Evolutionary conservation across 2,888 invertebrate species (phyloP), one percentile per base, ranked within the genome.

Genomic region (Folsomia candida): DNA sequence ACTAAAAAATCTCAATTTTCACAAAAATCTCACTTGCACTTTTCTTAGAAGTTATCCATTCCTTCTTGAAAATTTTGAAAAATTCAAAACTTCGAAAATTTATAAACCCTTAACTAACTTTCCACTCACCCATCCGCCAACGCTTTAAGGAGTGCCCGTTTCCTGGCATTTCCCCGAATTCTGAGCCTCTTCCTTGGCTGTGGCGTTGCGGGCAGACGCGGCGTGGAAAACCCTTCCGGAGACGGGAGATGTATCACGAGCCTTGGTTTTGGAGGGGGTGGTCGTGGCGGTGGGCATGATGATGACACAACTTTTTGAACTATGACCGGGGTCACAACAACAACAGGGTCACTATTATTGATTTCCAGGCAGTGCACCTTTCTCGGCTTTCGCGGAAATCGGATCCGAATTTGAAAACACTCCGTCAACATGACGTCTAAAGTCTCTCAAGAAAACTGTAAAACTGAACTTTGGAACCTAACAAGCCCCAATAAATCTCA

Each of bases 61-160:
- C n/a, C n/a, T n/a, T n/a, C n/a, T n/a, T n/a, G n/a, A n/a, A n/a
- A n/a, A n/a, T n/a, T n/a, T n/a, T n/a, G n/a, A n/a, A n/a, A n/a
- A n/a, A n/a, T n/a, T n/a, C n/a, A n/a, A n/a, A n/a, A n/a, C n/a
- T n/a, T n/a, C n/a, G n/a, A n/a, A n/a, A n/a, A n/a, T n/a, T n/a
- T n/a, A n/a, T n/a, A n/a, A n/a, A n/a, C n/a, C n/a, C n/a, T n/a
- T n/a, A n/a, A n/a, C n/a, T n/a, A n/a, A n/a, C n/a, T n/a, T n/a
- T n/a, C n/a, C n/a, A n/a, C n/a, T 74, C 67, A 76, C 76, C 78
- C 78, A 61, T 78, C 74, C 0, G 76, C 76, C 22, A 79, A 67
- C 14, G 79, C 77, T 65, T 74, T 69, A 4, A 79, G 70, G 57
- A 79, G 72, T 26, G 72, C 75, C 28, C 71, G 70, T 64, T 74